Evolutionary conservation across 30 jellyfish, hydroid and myxozoan species (phyloP).

Genomic region (Chrysaora quinquecirrha): DNA sequence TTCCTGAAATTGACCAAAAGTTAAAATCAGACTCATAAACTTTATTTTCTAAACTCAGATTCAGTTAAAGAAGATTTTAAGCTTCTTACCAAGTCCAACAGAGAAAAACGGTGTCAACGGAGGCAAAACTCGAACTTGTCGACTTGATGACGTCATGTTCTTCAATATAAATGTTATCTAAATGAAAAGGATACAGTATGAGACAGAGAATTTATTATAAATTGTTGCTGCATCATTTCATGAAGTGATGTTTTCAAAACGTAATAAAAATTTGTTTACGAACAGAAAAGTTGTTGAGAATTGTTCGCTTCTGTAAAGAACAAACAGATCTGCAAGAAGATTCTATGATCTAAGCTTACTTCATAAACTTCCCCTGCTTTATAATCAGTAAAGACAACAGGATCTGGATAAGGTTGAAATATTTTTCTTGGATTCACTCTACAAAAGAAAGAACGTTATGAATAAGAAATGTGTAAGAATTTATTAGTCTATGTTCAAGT

Average conservation of each 20-base stretch:
- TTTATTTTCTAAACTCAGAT: neutral
- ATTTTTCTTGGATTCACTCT: conserved; percentile 1
- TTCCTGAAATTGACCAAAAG: conserved; percentile 60
- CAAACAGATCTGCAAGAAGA: no score
- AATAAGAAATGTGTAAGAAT: no score
- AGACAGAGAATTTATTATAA: neutral
- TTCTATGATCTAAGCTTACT: conserved; percentile 51
- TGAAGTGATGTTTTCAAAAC: no score
- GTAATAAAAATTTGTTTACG: no score
- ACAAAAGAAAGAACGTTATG: no score
- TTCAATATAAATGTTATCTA: conserved; percentile 40
- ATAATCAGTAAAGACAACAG: conserved; percentile 74
- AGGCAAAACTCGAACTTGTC: conserved; percentile 78
- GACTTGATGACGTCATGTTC: conserved; percentile 73
- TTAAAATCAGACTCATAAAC: neutral
- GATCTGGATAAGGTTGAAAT: conserved; percentile 63
- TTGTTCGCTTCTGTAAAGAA: no score
- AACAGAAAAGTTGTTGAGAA: no score
- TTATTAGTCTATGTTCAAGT: no score
- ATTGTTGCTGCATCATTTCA: no score
- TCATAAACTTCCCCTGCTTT: conserved; percentile 70
- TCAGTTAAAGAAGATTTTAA: no score
- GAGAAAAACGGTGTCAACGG: conserved; percentile 70
- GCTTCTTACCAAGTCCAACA: conserved; percentile 68
- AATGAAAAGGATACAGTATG: neutral